Evolutionary conservation across 2,888 invertebrate genomes (phyloP).

Genomic region (Parapristionchus giblindavisi): DNA sequence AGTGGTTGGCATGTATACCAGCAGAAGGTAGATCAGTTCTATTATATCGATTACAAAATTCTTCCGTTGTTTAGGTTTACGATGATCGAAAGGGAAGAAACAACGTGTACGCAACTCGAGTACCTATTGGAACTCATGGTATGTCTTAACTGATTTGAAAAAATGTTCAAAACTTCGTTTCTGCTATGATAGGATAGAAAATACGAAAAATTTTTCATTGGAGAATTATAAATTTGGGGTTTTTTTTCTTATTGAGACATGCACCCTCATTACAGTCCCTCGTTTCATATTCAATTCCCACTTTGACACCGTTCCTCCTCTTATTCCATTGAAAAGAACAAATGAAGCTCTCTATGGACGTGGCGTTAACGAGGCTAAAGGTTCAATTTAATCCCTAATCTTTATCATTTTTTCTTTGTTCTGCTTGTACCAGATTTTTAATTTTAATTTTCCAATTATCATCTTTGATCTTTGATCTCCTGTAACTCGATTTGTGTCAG

Average conservation of each 20-base stretch:
- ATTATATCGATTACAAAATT: neutral
- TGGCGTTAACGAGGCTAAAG: conserved; percentile 68
- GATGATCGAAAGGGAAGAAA: conserved; percentile 28
- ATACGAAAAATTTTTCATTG: neutral
- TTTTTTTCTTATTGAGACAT: neutral
- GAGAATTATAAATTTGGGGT: neutral
- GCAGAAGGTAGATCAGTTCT: neutral
- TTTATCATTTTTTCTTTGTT: neutral
- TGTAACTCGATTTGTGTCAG: conserved; percentile 39
- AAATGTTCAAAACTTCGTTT: neutral
- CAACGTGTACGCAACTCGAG: conserved; percentile 31
- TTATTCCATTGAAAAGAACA: conserved; percentile 59
- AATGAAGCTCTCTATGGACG: conserved; percentile 60
- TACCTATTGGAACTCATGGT: conserved; percentile 20
- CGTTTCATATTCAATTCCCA: conserved; percentile 64
- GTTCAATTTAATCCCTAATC: too few species aligned
- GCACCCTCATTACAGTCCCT: conserved; percentile 46
- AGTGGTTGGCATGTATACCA: conserved; percentile 34
- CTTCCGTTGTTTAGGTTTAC: conserved; percentile 9
- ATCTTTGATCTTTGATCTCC: neutral
- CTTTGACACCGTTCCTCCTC: conserved; percentile 68
- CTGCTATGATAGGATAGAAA: neutral
- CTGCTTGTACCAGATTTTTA: neutral
- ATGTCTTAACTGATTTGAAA: neutral
- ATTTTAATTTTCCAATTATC: neutral